These are phyloP conservation scores for Urocyon cinereoargenteus DNA, from an alignment of 2,797 vertebrate species.

Conservation along the genomic window DNA sequence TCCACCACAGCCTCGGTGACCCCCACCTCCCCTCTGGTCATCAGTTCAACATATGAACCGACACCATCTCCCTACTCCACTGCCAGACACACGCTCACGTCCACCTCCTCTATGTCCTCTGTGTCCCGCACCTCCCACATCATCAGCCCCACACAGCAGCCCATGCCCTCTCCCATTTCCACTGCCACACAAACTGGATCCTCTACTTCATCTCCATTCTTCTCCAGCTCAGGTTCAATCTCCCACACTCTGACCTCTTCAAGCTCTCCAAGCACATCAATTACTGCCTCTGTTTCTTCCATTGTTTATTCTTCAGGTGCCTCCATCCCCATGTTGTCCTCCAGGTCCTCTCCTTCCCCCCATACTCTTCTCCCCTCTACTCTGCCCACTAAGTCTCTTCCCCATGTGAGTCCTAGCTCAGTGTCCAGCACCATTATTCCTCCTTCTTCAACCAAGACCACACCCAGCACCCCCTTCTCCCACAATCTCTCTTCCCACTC, in stretches of 20 bases:
- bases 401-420: fast-evolving
- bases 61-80: fast-evolving
- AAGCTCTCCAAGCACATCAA: fast-evolving
- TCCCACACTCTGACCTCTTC: fast-evolving
- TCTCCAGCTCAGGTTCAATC: fast-evolving
- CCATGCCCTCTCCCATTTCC: fast-evolving
- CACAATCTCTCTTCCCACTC: fast-evolving
- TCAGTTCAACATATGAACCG: not conserved
- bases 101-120: not conserved
- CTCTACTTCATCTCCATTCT: fast-evolving
- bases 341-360: fast-evolving
- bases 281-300: fast-evolving
- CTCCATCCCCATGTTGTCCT: fast-evolving
- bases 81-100: fast-evolving
- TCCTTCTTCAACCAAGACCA: not conserved
- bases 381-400: fast-evolving
- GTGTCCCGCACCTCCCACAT: not conserved
- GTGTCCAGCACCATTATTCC: fast-evolving
- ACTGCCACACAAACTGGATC: fast-evolving
- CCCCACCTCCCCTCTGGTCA: not conserved
- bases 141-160: not conserved
- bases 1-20: not conserved
- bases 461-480: fast-evolving
- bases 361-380: fast-evolving
- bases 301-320: fast-evolving